Base-by-base conservation (phyloP, 2,113 vertebrate species). In the Oryzias javanicus region DNA sequence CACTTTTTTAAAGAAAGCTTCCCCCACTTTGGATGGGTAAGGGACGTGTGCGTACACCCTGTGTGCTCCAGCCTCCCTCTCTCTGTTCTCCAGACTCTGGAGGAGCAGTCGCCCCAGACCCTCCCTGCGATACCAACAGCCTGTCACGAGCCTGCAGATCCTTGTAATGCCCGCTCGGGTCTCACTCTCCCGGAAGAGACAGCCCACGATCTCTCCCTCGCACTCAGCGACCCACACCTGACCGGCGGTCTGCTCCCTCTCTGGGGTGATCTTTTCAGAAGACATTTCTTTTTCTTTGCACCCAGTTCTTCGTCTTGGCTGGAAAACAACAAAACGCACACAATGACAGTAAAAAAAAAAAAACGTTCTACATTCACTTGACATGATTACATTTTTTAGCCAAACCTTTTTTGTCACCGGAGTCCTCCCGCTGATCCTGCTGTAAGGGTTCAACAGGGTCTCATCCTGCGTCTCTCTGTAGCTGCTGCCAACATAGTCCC, bases 201-300 rank as follows among this genome's bases (percentile, higher is more conserved):
- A 94, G n/a, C 91, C 94, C 0, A 93, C 77, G 17, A 95, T 89
- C 0, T 95, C 93, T 0, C 92, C 93, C 0, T 94, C 91, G 0
- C 79, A 78, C 42, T 94, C 94, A 0, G 93, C 94, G 68, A 95
- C 86, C 94, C 93, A 95, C 15, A 94, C 91, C 44, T 89, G 86
- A 5, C 89, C 91, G 0, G 89, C 90, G 5, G 84, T 29, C 80
- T 85, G 58, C 73, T 89, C 87, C 68, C 90, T 78, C 45, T 91
- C 88, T 13, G 81, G 64, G 44, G 81, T 82, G 41, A 90, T 42
- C 13, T 64, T 85, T 70, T 90, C 89, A 40, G 88, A 42, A 14
- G 74, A 51, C 6, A 2, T 6, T 14, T 86, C 86, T 24, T 66
- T 79, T 55, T 87, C 85, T 49, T 80, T 86, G 27, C 57, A 56